Evolutionary conservation across 2,888 invertebrate genomes (phyloP).

Genomic region (Mantis religiosa): DNA sequence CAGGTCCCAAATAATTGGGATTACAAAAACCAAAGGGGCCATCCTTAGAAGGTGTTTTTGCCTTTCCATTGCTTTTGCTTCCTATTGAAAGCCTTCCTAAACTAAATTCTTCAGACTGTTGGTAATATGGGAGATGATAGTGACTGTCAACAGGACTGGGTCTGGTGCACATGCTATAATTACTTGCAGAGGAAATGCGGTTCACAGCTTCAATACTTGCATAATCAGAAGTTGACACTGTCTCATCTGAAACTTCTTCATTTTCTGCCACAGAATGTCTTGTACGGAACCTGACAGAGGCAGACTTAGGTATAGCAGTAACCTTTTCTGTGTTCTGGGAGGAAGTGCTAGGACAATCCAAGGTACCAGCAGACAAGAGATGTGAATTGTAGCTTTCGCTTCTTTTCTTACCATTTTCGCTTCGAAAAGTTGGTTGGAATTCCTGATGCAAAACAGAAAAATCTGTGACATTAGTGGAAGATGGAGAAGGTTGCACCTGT

Average conservation of each 20-base stretch:
- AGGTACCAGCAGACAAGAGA: conserved; percentile 37
- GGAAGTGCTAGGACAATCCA: neutral
- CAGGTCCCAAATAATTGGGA: conserved; percentile 70
- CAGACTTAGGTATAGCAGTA: conserved; percentile 50
- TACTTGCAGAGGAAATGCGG: conserved; percentile 50
- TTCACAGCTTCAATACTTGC: conserved; percentile 66
- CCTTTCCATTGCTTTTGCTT: neutral
- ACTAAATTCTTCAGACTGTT: conserved; percentile 7
- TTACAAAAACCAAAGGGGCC: conserved; percentile 67
- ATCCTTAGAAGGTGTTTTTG: conserved; percentile 38
- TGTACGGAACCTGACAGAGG: conserved; percentile 53
- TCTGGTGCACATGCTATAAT: conserved; percentile 36
- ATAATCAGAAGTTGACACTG: conserved; percentile 68
- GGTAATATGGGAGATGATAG: neutral
- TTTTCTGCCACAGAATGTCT: conserved; percentile 48
- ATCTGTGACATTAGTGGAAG: conserved; percentile 35
- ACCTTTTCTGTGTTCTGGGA: conserved; percentile 27
- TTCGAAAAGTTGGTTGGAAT: conserved; percentile 46
- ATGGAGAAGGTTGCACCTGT: conserved; percentile 29
- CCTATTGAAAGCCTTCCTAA: neutral
- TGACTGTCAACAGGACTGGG: conserved; percentile 20
- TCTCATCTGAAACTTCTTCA: conserved; percentile 52
- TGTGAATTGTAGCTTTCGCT: conserved; percentile 55
- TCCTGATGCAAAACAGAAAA: conserved; percentile 51
- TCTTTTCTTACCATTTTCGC: conserved; percentile 39